Base-by-base conservation (phyloP, 92 coral and sea anemone genomes). In the Porites cylindrica region DNA sequence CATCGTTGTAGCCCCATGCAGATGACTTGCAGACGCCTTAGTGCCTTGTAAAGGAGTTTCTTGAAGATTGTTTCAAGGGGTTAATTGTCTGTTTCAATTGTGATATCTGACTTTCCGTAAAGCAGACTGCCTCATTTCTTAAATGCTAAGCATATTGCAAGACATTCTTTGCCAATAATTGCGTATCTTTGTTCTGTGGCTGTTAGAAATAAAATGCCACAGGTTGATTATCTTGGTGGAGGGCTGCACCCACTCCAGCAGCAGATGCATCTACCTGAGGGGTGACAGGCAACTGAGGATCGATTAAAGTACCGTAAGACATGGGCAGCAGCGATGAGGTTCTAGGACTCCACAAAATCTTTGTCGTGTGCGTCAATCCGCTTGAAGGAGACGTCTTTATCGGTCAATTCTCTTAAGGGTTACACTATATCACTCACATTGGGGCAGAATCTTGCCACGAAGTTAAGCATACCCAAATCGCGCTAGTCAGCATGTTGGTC, bases 381-480 rank as follows among this genome's bases (percentile, higher is more conserved):
- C n/a, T n/a, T n/a, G n/a, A n/a, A n/a, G n/a, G n/a, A n/a, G n/a
- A n/a, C n/a, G n/a, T n/a, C n/a, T n/a, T n/a, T n/a, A n/a, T n/a
- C n/a, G n/a, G n/a, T n/a, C n/a, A 85, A 56, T 8, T 81, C 63
- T 67, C 76, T 81, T 19, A 82, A 50, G 7, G 83, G 89, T 17
- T 64, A 64, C 19, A 85, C 89, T n/a, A 77, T 67, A 26, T 83
- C 88, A 72, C 70, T 72, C 43, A 73, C 9, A 20, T 61, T 72
- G 32, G 80, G 88, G 21, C 81, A 83, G 51, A 71, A 83, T 68
- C 72, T 83, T 29, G 72, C 69, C 47, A 85, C 62, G 82, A 75
- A 85, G 51, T 76, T 75, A 56, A 75, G 75, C 88, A 86, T 86
- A 52, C 89, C 89, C 84, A 85, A 76, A 60, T 76, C 75, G 10